Evolutionary conservation across 2,888 invertebrate species (phyloP).

Genomic region (Aspidiotus destructor): DNA sequence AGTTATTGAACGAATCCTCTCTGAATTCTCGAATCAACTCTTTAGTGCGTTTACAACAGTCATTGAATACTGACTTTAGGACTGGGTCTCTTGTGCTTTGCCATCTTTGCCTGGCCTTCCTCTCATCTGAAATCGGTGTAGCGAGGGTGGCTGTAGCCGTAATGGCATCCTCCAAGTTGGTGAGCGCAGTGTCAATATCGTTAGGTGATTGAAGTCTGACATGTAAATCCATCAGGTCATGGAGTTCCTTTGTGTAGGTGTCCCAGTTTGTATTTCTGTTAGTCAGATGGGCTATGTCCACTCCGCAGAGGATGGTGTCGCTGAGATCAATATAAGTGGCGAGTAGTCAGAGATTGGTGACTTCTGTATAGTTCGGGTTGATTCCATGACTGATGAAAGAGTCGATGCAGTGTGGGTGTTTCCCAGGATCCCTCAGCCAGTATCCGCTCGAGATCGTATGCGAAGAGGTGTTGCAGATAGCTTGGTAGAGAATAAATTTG

Average conservation of each 20-base stretch:
- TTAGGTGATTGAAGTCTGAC: neutral
- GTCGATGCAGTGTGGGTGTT: neutral
- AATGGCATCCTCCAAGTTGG: neutral
- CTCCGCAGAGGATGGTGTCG: neutral
- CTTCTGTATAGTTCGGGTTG: neutral
- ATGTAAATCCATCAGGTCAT: neutral
- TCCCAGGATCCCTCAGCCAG: too few relatives aligned
- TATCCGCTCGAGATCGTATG: too few relatives aligned
- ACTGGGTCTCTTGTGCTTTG: neutral
- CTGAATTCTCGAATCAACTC: neutral
- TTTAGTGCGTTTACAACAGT: neutral
- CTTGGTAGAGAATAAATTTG: too few relatives aligned
- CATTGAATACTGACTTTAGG: neutral
- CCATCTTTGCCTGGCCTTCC: neutral
- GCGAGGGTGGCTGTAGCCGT: neutral
- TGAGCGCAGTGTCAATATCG: neutral
- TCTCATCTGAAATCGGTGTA: neutral
- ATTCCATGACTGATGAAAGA: neutral
- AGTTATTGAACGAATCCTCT: neutral
- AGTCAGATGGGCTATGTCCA: neutral
- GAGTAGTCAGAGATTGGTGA: too few relatives aligned
- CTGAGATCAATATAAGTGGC: too few relatives aligned
- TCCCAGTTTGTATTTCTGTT: too few relatives aligned
- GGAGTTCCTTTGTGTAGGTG: neutral
- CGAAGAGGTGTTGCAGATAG: too few relatives aligned